Evolutionary conservation across 2,888 invertebrate genomes (phyloP).

Genomic region (Mythimna loreyi): DNA sequence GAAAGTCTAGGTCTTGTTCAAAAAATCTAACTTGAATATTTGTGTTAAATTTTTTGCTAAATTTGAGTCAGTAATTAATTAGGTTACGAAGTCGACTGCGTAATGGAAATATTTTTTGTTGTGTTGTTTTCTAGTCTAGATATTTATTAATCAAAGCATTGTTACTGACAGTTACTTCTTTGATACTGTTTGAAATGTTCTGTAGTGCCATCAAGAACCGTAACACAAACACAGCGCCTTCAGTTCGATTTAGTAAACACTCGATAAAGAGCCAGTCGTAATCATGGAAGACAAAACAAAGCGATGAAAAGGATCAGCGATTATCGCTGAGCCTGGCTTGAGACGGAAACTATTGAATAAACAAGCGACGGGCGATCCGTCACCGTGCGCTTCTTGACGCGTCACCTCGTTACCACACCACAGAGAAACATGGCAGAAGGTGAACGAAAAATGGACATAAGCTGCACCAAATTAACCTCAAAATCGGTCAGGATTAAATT

Average conservation of each 20-base stretch:
- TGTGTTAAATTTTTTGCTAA: background rate
- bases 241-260: constrained; percentile 38
- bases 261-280: constrained; percentile 51
- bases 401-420: constrained; percentile 36
- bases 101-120: background rate
- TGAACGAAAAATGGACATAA: background rate
- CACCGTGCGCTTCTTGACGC: constrained; percentile 60
- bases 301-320: constrained; percentile 63
- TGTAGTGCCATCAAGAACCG: constrained; percentile 19
- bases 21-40: background rate
- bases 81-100: too few species aligned
- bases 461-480: background rate
- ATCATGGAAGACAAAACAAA: constrained; percentile 64
- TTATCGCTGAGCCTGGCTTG: constrained; percentile 57
- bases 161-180: background rate
- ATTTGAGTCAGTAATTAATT: background rate
- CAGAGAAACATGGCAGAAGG: constrained; percentile 46
- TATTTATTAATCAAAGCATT: background rate
- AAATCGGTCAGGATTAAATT: background rate
- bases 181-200: background rate
- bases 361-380: constrained; percentile 69
- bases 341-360: constrained; percentile 72
- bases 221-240: constrained; percentile 38
- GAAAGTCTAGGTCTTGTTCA: background rate
- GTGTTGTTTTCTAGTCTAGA: background rate